These are phyloP conservation scores for Trachymyrmex cornetzi DNA, from an alignment of 1,140 invertebrate genomes.

Conservation along the genomic window DNA sequence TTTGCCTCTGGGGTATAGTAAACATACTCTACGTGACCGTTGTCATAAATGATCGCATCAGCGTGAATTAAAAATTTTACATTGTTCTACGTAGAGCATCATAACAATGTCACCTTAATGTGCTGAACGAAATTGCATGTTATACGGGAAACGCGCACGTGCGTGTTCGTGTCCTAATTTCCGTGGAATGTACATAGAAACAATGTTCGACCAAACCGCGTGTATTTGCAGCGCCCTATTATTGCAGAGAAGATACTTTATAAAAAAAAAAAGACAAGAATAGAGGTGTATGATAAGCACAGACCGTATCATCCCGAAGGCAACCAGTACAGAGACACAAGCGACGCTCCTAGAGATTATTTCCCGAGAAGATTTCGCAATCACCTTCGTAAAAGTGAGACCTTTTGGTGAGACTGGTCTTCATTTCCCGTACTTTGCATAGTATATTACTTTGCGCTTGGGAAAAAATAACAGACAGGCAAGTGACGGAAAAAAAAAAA, in stretches of 20 bases:
- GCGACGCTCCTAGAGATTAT: constrained; percentile 14
- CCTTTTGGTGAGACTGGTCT: not conserved
- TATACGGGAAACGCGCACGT: constrained; percentile 16
- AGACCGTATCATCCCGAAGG: constrained; percentile 52
- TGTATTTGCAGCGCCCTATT: constrained; percentile 45
- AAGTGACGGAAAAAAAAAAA: not conserved
- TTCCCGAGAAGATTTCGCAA: constrained; percentile 12
- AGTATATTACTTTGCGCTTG: constrained; percentile 9
- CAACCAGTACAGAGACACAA: constrained; percentile 58
- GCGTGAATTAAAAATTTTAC: not conserved
- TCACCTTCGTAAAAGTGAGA: constrained; percentile 34
- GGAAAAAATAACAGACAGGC: not conserved
- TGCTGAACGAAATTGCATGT: constrained; percentile 6
- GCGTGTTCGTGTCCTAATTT: constrained; percentile 57
- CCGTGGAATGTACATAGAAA: constrained; percentile 59
- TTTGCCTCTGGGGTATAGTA: no score
- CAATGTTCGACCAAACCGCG: constrained; percentile 34
- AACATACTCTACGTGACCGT: no score
- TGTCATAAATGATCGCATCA: not conserved
- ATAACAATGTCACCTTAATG: constrained; percentile 1
- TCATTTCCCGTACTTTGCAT: constrained; percentile 8
- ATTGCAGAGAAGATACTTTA: constrained; percentile 50
- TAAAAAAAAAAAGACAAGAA: constrained; percentile 38
- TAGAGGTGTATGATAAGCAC: constrained; percentile 7
- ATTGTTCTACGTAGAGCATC: not conserved